Evolutionary conservation across 2,797 vertebrate genomes (phyloP).

Genomic region (Pogonophryne albipinna): DNA sequence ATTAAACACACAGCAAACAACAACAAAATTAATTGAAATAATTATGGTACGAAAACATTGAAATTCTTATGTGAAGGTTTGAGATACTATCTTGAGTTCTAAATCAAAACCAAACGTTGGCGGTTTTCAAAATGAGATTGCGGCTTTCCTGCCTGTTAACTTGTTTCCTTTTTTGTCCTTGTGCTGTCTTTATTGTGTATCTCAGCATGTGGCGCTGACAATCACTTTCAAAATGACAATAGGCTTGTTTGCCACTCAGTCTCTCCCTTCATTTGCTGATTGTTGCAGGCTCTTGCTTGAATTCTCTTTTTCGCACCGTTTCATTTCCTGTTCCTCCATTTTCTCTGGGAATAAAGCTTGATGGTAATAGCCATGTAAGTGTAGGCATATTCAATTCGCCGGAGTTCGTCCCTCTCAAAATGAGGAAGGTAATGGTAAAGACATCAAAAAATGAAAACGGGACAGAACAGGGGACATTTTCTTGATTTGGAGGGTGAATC

Average conservation of each 20-base stretch:
- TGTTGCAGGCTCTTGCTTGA: not conserved
- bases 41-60: not conserved
- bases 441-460: not conserved
- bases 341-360: not conserved
- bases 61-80: not conserved
- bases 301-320: constrained; percentile 12
- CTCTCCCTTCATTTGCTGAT: constrained; percentile 38
- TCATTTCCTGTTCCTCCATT: constrained; percentile 46
- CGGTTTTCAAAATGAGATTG: not conserved
- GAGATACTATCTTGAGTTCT: not conserved
- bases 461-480: too few species aligned
- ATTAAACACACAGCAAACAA: not conserved
- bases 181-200: not conserved
- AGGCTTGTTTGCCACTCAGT: constrained; percentile 8
- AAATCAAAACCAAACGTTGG: too few species aligned
- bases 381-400: not conserved
- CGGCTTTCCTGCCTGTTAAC: not conserved
- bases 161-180: not conserved
- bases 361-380: not conserved
- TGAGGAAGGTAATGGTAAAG: not conserved
- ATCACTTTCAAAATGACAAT: constrained; percentile 24
- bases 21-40: not conserved
- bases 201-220: constrained; percentile 4
- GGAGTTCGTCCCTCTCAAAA: constrained; percentile 1
- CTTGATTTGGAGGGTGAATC: constrained; percentile 1